phyloP scores from a whole-genome alignment of 2,888 invertebrate species.

The Empis livida region DNA sequence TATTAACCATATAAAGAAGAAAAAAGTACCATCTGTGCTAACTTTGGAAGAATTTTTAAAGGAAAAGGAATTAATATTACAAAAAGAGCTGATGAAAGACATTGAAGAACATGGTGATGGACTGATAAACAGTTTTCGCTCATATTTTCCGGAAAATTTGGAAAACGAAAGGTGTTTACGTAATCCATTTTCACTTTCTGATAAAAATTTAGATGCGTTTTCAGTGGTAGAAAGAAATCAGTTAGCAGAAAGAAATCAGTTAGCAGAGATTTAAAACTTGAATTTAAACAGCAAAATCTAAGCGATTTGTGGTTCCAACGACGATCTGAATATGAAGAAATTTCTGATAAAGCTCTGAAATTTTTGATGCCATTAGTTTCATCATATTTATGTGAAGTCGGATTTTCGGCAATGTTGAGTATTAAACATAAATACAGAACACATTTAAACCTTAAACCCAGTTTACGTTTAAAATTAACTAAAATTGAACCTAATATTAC shows the following conservation, averaged over 20 bases:
- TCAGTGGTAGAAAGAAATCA: not conserved
- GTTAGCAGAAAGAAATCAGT: not conserved
- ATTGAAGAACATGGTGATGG: not conserved
- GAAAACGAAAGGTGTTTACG: not conserved
- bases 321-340: not conserved
- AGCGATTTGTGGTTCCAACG: not conserved
- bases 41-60: not conserved
- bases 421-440: not conserved
- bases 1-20: not conserved
- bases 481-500: not conserved
- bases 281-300: not conserved
- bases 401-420: not conserved
- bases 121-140: not conserved
- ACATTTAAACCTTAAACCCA: not conserved
- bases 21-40: not conserved
- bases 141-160: not conserved
- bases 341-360: not conserved
- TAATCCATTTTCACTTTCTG: not conserved
- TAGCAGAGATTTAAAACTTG: not conserved
- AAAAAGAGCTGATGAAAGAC: not conserved
- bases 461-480: not conserved
- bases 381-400: not conserved
- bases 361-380: not conserved
- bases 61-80: not conserved
- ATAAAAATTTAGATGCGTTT: not conserved